Conservation (phyloP, 2,113 vertebrate species). For the Lepisosteus oculatus region DNA sequence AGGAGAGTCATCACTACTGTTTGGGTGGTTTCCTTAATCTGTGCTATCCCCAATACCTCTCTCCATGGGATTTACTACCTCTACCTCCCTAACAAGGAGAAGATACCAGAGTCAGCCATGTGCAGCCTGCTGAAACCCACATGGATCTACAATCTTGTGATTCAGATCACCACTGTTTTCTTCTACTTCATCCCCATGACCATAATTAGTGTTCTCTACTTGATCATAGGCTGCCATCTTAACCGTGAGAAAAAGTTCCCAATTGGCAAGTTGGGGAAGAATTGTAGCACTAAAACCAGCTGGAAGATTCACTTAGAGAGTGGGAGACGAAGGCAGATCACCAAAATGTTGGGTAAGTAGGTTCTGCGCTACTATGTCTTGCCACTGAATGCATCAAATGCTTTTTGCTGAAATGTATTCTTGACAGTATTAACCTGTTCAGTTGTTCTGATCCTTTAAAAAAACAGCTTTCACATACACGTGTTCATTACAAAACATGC, state of each 20-base stretch:
- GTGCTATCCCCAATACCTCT: slow-evolving; percentile 67
- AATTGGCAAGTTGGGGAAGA: slow-evolving; percentile 38
- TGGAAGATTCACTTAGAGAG: slow-evolving; percentile 52
- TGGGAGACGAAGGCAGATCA: slow-evolving; percentile 62
- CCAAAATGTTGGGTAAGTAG: slow-evolving; percentile 73
- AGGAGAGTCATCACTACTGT: slow-evolving; percentile 56
- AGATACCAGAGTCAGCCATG: slow-evolving; percentile 62
- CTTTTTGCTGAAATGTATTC: no score
- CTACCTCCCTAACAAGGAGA: slow-evolving; percentile 47
- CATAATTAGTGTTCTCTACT: slow-evolving; percentile 65
- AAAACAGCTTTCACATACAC: no score
- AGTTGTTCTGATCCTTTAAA: no score
- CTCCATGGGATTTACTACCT: slow-evolving; percentile 66
- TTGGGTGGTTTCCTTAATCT: slow-evolving; percentile 60
- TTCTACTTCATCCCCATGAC: slow-evolving; percentile 70
- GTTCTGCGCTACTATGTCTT: no score
- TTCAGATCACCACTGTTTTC: slow-evolving; percentile 70
- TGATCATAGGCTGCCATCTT: slow-evolving; percentile 64
- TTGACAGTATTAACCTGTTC: no score
- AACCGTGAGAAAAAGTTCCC: slow-evolving; percentile 43
- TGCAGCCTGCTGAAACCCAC: slow-evolving; percentile 65
- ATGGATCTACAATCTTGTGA: slow-evolving; percentile 72
- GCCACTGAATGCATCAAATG: no score
- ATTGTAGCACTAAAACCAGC: slow-evolving; percentile 30
- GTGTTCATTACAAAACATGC: no score